phyloP scores from a whole-genome alignment of 1,140 invertebrate species.

The Diorhabda sublineata region DNA sequence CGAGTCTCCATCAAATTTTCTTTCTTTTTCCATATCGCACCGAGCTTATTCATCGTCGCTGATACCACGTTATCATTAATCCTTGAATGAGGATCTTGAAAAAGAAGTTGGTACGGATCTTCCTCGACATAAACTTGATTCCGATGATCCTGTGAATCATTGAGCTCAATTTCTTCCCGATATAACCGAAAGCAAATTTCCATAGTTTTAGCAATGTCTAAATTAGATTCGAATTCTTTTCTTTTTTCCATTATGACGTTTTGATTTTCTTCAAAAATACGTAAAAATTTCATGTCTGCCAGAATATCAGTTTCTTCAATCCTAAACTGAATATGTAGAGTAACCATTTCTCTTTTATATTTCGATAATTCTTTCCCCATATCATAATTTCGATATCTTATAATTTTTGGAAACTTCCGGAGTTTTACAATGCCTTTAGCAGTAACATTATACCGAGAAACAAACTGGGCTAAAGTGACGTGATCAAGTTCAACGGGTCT shows the following conservation, averaged over 20 bases:
- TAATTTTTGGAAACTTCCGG: constrained; percentile 32
- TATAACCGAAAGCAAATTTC: constrained; percentile 32
- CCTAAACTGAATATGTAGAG: constrained; percentile 39
- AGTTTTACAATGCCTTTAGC: constrained; percentile 30
- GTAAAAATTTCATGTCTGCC: constrained; percentile 35
- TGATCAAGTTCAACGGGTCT: constrained; percentile 31
- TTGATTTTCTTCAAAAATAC: constrained; percentile 34
- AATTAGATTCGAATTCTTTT: constrained; percentile 37
- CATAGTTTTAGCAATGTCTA: constrained; percentile 35
- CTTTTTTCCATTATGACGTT: constrained; percentile 29
- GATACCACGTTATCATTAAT: neutral
- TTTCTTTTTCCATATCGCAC: constrained; percentile 24
- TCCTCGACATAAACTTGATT: too few relatives aligned
- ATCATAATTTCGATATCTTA: constrained; percentile 42
- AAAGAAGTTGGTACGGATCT: neutral
- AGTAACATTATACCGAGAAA: constrained; percentile 32
- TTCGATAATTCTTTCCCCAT: constrained; percentile 32
- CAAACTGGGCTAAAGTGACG: constrained; percentile 37
- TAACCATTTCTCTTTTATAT: constrained; percentile 43
- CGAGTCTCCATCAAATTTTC: constrained; percentile 34
- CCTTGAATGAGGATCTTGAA: neutral
- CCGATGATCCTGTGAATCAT: too few relatives aligned
- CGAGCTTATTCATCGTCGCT: constrained; percentile 3
- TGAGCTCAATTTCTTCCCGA: constrained; percentile 20
- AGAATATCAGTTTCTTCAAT: constrained; percentile 39